A percentile compares a stretch with the other conserved stretches of the same genome.
phyloP scores from a whole-genome alignment of 2,888 invertebrate genomes.

The Tuberolachnus salignus region DNA sequence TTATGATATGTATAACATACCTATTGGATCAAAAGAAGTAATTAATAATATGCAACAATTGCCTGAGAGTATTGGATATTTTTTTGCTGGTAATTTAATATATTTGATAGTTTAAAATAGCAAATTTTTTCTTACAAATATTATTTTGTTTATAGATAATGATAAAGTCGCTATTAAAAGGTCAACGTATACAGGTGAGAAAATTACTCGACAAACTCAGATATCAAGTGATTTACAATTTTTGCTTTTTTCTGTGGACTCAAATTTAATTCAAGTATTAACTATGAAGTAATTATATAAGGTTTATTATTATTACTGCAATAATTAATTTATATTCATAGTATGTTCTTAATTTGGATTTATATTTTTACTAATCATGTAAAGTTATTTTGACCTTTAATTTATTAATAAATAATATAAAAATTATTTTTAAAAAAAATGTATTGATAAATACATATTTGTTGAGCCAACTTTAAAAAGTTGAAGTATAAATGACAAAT shows the following conservation, averaged over 20 bases:
- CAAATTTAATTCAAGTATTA: slow-evolving; percentile 25
- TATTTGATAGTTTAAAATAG: not conserved
- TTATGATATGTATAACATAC: slow-evolving; percentile 73
- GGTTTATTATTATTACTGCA: not conserved
- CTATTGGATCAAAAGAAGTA: slow-evolving; percentile 72
- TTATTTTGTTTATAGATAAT: slow-evolving; percentile 19
- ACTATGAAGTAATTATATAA: slow-evolving; percentile 14
- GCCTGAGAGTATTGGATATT: slow-evolving; percentile 32
- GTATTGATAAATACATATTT: no score
- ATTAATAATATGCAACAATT: slow-evolving; percentile 64
- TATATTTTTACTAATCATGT: no score
- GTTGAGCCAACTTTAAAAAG: no score
- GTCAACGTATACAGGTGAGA: slow-evolving; percentile 38
- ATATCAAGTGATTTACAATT: slow-evolving; percentile 42
- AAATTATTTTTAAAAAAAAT: no score
- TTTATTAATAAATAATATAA: no score
- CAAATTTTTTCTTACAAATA: not conserved
- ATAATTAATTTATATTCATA: not conserved
- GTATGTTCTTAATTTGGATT: not conserved
- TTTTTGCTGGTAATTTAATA: slow-evolving; percentile 48
- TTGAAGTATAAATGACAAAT: no score
- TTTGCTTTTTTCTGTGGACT: slow-evolving; percentile 43
- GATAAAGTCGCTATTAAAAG: slow-evolving; percentile 17
- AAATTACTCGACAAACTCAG: slow-evolving; percentile 44
- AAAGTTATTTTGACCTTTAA: no score